phyloP scores from a whole-genome alignment of 2,113 vertebrate genomes.

The Indicator indicator region DNA sequence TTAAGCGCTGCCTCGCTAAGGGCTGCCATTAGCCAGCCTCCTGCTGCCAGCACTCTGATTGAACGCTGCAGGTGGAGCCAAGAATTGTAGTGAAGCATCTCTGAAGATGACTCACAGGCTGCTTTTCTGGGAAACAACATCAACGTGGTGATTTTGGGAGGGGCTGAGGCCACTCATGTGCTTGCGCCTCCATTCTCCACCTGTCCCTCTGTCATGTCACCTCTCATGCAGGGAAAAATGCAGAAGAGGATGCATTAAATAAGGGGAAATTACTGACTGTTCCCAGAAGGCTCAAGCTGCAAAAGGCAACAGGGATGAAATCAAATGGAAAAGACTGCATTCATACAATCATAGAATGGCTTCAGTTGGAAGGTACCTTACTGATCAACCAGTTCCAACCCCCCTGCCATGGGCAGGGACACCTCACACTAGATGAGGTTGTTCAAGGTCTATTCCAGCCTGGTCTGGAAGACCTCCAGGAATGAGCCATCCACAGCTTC shows the following conservation, averaged over 20 bases:
- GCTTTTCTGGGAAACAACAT: not conserved
- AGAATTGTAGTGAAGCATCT: not conserved
- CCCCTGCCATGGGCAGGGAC: no score
- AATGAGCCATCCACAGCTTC: no score
- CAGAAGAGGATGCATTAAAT: not conserved
- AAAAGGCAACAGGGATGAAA: not conserved
- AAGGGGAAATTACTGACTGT: not conserved
- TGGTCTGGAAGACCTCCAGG: no score
- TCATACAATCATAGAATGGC: no score
- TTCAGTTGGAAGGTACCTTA: no score
- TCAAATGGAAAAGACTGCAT: not conserved
- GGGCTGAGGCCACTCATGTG: not conserved
- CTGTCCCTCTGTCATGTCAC: not conserved
- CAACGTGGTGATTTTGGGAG: not conserved
- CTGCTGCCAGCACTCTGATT: slow-evolving; percentile 44
- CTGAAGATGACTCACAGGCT: not conserved
- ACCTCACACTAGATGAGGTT: no score
- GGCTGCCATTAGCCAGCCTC: slow-evolving; percentile 60
- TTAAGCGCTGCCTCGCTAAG: slow-evolving; percentile 38
- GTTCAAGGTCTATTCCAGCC: no score
- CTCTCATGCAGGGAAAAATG: not conserved
- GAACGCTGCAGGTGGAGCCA: slow-evolving; percentile 30
- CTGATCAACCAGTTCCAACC: no score
- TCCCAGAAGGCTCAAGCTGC: not conserved
- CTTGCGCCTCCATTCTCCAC: fast-evolving